phyloP scores from a whole-genome alignment of 1,140 invertebrate genomes.

The Nixonia krombeini region DNA sequence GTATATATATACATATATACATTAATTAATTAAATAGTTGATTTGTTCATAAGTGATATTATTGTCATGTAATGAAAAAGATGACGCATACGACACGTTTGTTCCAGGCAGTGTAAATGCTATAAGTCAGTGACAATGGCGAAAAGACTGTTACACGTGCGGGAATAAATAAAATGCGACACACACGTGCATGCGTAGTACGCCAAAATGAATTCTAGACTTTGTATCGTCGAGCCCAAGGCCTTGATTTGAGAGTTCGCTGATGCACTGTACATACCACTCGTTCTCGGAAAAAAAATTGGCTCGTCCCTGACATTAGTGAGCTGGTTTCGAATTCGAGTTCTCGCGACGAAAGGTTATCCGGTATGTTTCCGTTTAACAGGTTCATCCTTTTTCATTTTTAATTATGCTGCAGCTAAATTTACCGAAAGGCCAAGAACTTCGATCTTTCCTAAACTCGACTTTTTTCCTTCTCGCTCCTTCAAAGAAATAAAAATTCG shows the following conservation, averaged over 20 bases:
- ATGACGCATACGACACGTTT: too few species aligned
- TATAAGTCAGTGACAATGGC: neutral
- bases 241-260: slow-evolving; percentile 29
- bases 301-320: slow-evolving; percentile 51
- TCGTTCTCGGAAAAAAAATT: slow-evolving; percentile 41
- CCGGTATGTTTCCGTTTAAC: slow-evolving; percentile 37
- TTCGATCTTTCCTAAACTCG: slow-evolving; percentile 1
- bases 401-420: slow-evolving; percentile 2
- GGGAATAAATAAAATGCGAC: neutral
- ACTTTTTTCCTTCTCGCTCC: neutral
- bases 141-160: neutral
- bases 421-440: slow-evolving; percentile 14
- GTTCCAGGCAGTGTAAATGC: too few species aligned
- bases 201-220: slow-evolving; percentile 19
- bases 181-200: neutral
- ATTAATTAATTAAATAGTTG: too few species aligned
- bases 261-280: slow-evolving; percentile 40
- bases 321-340: slow-evolving; percentile 45
- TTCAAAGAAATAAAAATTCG: neutral
- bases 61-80: too few species aligned
- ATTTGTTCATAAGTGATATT: too few species aligned
- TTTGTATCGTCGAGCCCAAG: slow-evolving; percentile 30
- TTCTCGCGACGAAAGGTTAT: slow-evolving; percentile 37
- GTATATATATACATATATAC: too few species aligned
- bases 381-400: slow-evolving; percentile 36